Percentiles rank a stretch among this genome's conserved stretches.
These are phyloP conservation scores for Lasioglossum albipes DNA, from an alignment of 1,140 invertebrate genomes.

Conservation along the genomic window DNA sequence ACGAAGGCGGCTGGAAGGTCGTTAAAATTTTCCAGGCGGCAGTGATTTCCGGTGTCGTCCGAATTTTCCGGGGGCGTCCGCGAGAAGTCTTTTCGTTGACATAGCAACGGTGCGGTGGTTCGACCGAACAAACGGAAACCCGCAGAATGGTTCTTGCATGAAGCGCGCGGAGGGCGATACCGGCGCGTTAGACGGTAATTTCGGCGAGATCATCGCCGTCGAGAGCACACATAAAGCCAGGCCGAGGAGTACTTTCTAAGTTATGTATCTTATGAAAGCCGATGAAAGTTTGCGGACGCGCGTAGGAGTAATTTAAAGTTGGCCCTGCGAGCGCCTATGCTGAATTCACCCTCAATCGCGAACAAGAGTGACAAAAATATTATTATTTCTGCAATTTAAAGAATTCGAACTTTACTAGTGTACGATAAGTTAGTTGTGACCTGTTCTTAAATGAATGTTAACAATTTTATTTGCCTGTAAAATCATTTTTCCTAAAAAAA, in stretches of 20 bases:
- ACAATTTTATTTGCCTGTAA: too few species aligned
- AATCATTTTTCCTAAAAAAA: too few species aligned
- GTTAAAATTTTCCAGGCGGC: too few species aligned
- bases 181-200: slow-evolving; percentile 50
- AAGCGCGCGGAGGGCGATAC: not conserved
- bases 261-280: slow-evolving; percentile 57
- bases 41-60: too few species aligned
- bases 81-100: not conserved
- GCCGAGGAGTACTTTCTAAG: slow-evolving; percentile 23
- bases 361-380: too few species aligned
- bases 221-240: slow-evolving; percentile 33
- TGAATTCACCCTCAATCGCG: not conserved
- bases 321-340: slow-evolving; percentile 32
- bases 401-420: too few species aligned
- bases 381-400: too few species aligned
- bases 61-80: not conserved
- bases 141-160: slow-evolving; percentile 34
- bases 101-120: not conserved
- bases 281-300: slow-evolving; percentile 50
- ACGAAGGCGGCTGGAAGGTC: too few species aligned
- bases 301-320: slow-evolving; percentile 56
- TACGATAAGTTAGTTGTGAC: too few species aligned
- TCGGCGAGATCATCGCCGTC: slow-evolving; percentile 35
- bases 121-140: slow-evolving; percentile 26
- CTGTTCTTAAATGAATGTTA: too few species aligned